phyloP scores from a whole-genome alignment of 2,797 vertebrate genomes.

The Chelon labrosus region DNA sequence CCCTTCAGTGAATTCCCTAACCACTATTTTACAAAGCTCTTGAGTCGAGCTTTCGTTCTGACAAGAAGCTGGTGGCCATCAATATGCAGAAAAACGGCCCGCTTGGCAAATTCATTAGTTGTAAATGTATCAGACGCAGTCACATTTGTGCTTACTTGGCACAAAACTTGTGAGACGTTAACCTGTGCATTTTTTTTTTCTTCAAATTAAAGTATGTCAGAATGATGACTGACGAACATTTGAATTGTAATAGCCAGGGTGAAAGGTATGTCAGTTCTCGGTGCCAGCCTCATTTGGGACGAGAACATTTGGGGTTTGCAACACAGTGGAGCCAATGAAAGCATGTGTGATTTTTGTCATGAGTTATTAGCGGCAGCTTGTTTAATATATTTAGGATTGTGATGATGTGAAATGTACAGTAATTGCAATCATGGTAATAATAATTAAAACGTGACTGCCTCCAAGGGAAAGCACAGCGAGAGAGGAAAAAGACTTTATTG shows the following conservation, averaged over 20 bases:
- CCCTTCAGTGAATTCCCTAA: slow-evolving; percentile 38
- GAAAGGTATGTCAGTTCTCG: slow-evolving; percentile 42
- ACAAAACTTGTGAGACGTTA: slow-evolving; percentile 28
- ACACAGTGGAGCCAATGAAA: slow-evolving; percentile 52
- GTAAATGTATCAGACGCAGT: slow-evolving; percentile 35
- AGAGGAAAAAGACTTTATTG: slow-evolving; percentile 61
- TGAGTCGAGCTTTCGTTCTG: slow-evolving; percentile 37
- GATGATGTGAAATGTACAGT: slow-evolving; percentile 79
- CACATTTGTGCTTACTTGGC: slow-evolving; percentile 52
- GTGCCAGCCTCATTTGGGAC: slow-evolving; percentile 56
- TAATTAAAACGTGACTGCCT: slow-evolving; percentile 78
- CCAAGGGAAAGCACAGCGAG: slow-evolving; percentile 75
- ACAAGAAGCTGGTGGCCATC: slow-evolving; percentile 7
- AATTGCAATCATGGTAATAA: slow-evolving; percentile 78
- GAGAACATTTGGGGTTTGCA: slow-evolving; percentile 44
- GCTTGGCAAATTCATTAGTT: slow-evolving; percentile 42
- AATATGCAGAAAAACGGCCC: slow-evolving; percentile 9
- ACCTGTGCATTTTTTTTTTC: slow-evolving; percentile 26
- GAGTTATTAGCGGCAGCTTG: slow-evolving; percentile 74
- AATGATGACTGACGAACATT: slow-evolving; percentile 45
- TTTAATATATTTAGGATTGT: slow-evolving; percentile 81
- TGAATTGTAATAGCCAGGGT: slow-evolving; percentile 47
- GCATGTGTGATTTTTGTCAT: slow-evolving; percentile 68
- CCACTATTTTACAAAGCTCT: slow-evolving; percentile 37
- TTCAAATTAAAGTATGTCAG: slow-evolving; percentile 52